Conservation (phyloP, 64 coral and sea anemone species). For the Actinia equina region DNA sequence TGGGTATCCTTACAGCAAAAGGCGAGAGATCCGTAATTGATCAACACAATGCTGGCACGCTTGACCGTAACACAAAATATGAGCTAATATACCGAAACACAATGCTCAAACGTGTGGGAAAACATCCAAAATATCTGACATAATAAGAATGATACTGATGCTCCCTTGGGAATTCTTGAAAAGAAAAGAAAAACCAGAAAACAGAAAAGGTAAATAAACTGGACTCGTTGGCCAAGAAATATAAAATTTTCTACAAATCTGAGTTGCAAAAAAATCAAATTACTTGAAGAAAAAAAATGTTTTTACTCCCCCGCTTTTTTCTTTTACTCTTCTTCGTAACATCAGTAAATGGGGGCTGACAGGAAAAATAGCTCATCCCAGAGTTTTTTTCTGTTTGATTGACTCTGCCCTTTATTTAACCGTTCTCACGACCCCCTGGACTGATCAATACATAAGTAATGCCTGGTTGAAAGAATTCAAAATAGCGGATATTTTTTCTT, state of each 20-base stretch:
- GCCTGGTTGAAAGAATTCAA: not conserved
- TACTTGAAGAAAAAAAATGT: too few species aligned
- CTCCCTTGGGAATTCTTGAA: not conserved
- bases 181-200: not conserved
- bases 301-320: too few species aligned
- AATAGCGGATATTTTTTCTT: not conserved
- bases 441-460: not conserved
- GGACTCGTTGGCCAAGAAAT: too few species aligned
- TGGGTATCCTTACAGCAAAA: not conserved
- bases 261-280: too few species aligned
- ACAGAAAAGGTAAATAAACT: too few species aligned
- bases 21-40: not conserved
- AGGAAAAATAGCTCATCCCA: not conserved
- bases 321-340: too few species aligned
- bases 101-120: not conserved
- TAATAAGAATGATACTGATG: not conserved
- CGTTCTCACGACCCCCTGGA: not conserved
- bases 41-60: conserved; percentile 12
- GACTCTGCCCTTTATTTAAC: too few species aligned
- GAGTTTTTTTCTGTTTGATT: not conserved
- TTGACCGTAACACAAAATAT: not conserved
- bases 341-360: not conserved
- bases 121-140: not conserved
- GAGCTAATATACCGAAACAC: not conserved
- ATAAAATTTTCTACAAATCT: too few species aligned